Evolutionary conservation across 2,113 vertebrate species (phyloP).

Genomic region (Lepisosteus oculatus): DNA sequence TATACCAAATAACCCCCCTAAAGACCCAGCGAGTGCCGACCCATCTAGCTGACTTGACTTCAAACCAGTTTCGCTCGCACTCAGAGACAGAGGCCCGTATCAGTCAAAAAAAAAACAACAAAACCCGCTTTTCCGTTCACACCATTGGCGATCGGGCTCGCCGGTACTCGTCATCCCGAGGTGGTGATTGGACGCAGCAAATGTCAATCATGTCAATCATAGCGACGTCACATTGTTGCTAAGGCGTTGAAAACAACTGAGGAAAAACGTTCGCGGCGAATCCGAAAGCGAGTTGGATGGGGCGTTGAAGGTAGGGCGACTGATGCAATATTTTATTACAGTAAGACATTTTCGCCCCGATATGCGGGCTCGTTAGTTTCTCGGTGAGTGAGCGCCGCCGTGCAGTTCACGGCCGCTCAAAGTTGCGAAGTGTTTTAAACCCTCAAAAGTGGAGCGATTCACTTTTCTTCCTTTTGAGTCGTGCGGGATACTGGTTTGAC

Average conservation of each 20-base stretch:
- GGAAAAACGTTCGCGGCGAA: slow-evolving; percentile 24
- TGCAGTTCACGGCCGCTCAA: neutral
- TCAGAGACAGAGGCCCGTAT: neutral
- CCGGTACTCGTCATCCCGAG: too few species aligned
- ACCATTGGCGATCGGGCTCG: neutral
- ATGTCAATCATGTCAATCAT: slow-evolving; percentile 41
- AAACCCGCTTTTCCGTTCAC: neutral
- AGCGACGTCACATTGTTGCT: slow-evolving; percentile 43
- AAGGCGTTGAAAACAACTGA: slow-evolving; percentile 40
- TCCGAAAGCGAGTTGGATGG: slow-evolving; percentile 20
- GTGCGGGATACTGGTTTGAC: neutral
- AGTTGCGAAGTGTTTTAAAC: neutral
- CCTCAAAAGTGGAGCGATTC: neutral
- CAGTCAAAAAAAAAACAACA: neutral
- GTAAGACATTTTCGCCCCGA: neutral
- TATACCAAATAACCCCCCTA: too few species aligned
- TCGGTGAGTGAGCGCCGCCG: neutral
- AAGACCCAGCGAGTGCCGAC: too few species aligned
- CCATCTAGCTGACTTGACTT: neutral
- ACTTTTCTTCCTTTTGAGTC: slow-evolving; percentile 17
- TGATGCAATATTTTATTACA: slow-evolving; percentile 14
- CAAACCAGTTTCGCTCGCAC: neutral
- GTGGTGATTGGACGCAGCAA: slow-evolving; percentile 14
- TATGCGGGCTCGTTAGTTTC: neutral
- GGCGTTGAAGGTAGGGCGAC: slow-evolving; percentile 14